Evolutionary conservation across 2,888 invertebrate species (phyloP).

Genomic region (Drosophila quinaria): DNA sequence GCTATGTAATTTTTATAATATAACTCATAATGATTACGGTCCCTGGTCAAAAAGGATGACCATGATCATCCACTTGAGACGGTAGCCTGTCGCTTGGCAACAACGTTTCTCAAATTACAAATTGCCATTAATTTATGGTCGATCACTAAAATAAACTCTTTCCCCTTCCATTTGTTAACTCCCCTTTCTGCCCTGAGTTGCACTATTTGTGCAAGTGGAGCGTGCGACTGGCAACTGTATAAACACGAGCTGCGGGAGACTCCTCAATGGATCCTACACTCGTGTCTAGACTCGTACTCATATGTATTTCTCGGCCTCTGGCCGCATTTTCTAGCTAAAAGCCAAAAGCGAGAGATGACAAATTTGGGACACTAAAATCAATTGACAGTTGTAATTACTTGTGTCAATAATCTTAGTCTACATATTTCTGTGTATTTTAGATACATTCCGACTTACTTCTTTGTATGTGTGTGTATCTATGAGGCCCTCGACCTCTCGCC

Average conservation of each 20-base stretch:
- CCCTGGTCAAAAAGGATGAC: constrained; percentile 48
- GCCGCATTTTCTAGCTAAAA: constrained; percentile 70
- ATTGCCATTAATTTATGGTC: constrained; percentile 24
- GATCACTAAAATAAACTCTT: constrained; percentile 15
- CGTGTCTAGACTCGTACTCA: not conserved
- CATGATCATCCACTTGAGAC: constrained; percentile 40
- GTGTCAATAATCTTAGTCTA: constrained; percentile 51
- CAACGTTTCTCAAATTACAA: constrained; percentile 61
- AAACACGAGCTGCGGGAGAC: constrained; percentile 46
- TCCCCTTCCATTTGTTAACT: not conserved
- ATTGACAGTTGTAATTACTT: constrained; percentile 80
- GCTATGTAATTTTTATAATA: no score
- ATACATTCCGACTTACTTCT: not conserved
- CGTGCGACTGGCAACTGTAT: constrained; percentile 69
- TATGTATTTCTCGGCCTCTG: constrained; percentile 7
- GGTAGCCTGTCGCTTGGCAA: constrained; percentile 31
- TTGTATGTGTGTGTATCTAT: constrained; percentile 3
- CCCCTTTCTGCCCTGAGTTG: constrained; percentile 23
- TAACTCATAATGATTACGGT: no score
- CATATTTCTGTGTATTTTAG: not conserved
- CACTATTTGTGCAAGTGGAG: constrained; percentile 42
- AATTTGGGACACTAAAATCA: constrained; percentile 79
- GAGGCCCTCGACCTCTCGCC: constrained; percentile 38
- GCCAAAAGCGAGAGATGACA: constrained; percentile 59
- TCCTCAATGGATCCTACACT: constrained; percentile 12